These are phyloP conservation scores for Aphis craccivora DNA, from an alignment of 1,140 invertebrate species.

Conservation along the genomic window DNA sequence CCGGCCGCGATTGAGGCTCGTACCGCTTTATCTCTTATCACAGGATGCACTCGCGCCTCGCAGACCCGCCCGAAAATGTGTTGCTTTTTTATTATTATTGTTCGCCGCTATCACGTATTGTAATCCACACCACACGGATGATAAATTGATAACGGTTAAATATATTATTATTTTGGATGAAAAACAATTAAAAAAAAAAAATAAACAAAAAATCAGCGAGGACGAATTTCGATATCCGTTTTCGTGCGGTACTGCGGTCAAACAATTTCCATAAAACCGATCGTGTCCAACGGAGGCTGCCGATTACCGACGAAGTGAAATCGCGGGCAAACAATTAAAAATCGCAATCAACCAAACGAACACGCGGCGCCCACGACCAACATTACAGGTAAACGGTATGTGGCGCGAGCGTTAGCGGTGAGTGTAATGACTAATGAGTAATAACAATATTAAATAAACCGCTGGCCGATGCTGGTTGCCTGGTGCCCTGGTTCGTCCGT, in stretches of 20 bases:
- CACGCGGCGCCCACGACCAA: neutral
- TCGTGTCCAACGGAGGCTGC: neutral
- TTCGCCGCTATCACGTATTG: neutral
- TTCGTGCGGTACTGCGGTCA: too few species aligned
- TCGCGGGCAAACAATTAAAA: neutral
- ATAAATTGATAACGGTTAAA: slow-evolving; percentile 12
- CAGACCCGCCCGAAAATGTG: slow-evolving; percentile 52
- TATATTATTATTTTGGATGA: neutral
- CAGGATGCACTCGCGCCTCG: neutral
- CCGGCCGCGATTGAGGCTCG: slow-evolving; percentile 36
- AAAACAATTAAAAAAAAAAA: neutral
- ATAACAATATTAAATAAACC: neutral
- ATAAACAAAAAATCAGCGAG: too few species aligned
- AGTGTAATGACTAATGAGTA: neutral
- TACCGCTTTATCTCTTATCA: slow-evolving; percentile 52
- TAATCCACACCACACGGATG: neutral
- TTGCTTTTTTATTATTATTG: neutral
- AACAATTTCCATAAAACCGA: neutral
- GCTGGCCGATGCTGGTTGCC: neutral
- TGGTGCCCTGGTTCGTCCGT: neutral
- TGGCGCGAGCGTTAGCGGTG: neutral
- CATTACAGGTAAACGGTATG: neutral
- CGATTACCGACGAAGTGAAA: neutral
- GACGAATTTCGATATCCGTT: neutral
- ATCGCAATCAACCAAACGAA: neutral